These are phyloP conservation scores for Melipona beecheii DNA, from an alignment of 2,888 invertebrate genomes.

Conservation along the genomic window DNA sequence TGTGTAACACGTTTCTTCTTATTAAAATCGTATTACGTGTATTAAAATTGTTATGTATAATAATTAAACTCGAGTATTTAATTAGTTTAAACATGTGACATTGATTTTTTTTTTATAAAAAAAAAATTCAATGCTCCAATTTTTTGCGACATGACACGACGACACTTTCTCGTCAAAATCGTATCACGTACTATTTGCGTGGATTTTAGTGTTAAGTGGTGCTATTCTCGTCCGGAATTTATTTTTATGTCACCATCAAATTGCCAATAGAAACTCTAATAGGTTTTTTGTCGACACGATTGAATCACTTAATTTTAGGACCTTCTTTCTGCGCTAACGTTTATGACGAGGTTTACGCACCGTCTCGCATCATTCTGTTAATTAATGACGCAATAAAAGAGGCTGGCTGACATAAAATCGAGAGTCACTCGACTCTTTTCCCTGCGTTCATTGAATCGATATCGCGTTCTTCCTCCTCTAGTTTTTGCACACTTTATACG, in stretches of 20 bases:
- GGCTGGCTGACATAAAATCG: conserved; percentile 52
- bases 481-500: neutral
- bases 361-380: conserved; percentile 61
- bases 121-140: too few species aligned
- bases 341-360: conserved; percentile 63
- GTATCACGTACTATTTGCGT: neutral
- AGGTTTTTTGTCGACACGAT: conserved; percentile 32
- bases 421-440: conserved; percentile 38
- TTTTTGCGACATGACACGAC: neutral
- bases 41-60: too few species aligned
- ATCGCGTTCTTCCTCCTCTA: neutral
- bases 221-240: conserved; percentile 15
- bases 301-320: conserved; percentile 54
- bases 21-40: too few species aligned
- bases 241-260: conserved; percentile 29
- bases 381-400: conserved; percentile 66
- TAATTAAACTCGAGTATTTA: too few species aligned
- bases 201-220: conserved; percentile 2
- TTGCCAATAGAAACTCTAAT: conserved; percentile 26
- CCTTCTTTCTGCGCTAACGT: conserved; percentile 42
- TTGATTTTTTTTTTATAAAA: too few species aligned
- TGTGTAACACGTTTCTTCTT: too few species aligned
- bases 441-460: conserved; percentile 20
- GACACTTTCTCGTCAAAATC: neutral
- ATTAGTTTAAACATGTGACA: too few species aligned